Percentiles rank a stretch among this genome's conserved stretches.
These are phyloP conservation scores for Arnoldichthys spilopterus DNA, from an alignment of 2,797 vertebrate genomes.

Conservation along the genomic window DNA sequence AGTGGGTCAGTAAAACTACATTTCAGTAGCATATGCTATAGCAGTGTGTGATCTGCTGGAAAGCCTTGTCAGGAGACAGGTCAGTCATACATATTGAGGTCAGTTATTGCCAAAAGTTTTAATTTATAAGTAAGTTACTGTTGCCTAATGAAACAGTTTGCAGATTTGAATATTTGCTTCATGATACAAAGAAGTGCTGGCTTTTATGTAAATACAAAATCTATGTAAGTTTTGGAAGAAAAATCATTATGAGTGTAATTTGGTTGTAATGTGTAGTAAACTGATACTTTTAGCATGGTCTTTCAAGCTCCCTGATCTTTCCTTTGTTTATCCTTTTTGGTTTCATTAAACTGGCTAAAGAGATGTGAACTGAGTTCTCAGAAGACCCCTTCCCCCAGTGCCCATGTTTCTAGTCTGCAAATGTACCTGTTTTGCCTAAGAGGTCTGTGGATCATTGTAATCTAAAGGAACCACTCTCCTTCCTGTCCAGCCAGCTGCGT, in stretches of 20 bases:
- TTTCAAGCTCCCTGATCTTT: neutral
- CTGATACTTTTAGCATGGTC: neutral
- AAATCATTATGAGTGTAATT: neutral
- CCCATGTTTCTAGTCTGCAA: neutral
- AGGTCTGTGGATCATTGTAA: constrained; percentile 12
- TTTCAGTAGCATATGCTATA: too few species aligned
- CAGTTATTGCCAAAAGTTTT: too few species aligned
- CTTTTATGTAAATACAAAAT: too few species aligned
- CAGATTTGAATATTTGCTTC: too few species aligned
- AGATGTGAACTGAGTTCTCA: neutral
- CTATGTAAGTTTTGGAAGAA: too few species aligned
- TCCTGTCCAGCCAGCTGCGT: neutral
- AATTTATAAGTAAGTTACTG: too few species aligned
- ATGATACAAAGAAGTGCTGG: too few species aligned
- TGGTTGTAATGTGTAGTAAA: neutral
- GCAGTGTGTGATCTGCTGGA: too few species aligned
- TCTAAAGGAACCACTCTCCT: neutral
- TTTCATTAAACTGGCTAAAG: constrained; percentile 6
- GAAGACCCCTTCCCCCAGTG: neutral
- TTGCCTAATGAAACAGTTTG: too few species aligned
- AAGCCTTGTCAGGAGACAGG: too few species aligned
- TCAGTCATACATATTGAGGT: too few species aligned
- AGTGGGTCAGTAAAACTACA: too few species aligned
- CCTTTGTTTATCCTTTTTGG: neutral
- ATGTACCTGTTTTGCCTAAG: constrained; percentile 2